Conservation (phyloP, 2,888 invertebrate genomes). For the Nephrotoma flavescens region DNA sequence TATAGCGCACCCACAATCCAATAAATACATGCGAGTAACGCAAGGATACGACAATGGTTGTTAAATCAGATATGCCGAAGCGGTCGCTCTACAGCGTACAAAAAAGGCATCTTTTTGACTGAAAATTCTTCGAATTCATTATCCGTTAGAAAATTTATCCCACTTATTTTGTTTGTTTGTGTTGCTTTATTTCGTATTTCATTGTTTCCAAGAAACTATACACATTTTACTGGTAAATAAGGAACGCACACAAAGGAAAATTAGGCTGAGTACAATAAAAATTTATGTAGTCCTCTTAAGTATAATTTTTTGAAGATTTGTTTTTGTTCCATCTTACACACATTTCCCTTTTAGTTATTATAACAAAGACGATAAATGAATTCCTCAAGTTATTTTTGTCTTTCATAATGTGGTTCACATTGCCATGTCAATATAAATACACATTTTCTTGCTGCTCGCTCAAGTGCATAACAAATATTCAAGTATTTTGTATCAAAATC, state of each 20-base stretch:
- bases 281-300: not conserved
- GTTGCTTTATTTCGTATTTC: too few species aligned
- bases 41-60: not conserved
- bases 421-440: not conserved
- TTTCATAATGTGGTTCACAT: not conserved
- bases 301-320: not conserved
- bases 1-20: not conserved
- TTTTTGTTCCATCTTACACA: not conserved
- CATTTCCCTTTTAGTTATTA: not conserved
- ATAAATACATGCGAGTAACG: not conserved
- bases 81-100: not conserved
- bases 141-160: not conserved
- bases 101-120: not conserved
- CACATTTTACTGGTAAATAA: not conserved
- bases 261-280: not conserved
- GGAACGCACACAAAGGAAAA: not conserved
- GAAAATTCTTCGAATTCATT: not conserved
- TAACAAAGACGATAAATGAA: not conserved
- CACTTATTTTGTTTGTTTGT: not conserved
- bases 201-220: not conserved
- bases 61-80: not conserved
- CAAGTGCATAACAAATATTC: not conserved
- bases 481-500: not conserved
- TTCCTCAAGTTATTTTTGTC: not conserved
- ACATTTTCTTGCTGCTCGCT: not conserved